phyloP scores from a whole-genome alignment of 2,888 invertebrate species.

The Mystacides longicornis region DNA sequence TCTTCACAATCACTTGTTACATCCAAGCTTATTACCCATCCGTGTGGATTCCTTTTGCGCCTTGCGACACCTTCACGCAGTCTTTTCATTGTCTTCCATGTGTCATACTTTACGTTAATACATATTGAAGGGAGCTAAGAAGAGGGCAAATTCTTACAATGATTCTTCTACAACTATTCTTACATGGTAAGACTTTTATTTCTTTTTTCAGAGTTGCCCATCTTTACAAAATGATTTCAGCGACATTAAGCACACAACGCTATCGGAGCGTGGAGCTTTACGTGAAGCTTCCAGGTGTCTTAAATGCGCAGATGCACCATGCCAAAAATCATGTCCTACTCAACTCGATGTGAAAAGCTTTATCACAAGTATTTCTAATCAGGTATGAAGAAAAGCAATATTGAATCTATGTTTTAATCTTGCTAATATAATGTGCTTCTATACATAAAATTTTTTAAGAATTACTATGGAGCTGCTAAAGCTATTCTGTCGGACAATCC shows the following conservation, averaged over 20 bases:
- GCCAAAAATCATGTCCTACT: constrained; percentile 98
- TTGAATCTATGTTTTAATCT: background rate
- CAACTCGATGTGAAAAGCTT: constrained; percentile 95
- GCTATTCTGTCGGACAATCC: constrained; percentile 97
- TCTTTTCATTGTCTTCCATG: too few relatives aligned
- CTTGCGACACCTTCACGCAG: too few relatives aligned
- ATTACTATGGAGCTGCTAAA: constrained; percentile 96
- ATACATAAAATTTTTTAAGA: constrained; percentile 46
- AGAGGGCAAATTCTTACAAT: too few relatives aligned
- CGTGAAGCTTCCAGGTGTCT: constrained; percentile 82
- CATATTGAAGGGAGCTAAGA: background rate
- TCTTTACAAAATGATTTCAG: constrained; percentile 82
- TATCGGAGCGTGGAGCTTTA: constrained; percentile 92
- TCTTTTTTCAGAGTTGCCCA: constrained; percentile 56
- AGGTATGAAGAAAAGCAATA: constrained; percentile 47
- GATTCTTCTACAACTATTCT: too few relatives aligned
- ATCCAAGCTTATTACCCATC: too few relatives aligned
- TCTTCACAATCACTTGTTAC: too few relatives aligned
- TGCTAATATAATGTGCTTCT: background rate
- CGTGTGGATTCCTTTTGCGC: too few relatives aligned
- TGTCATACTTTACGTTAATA: background rate
- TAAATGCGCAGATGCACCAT: constrained; percentile 94
- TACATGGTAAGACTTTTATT: too few relatives aligned
- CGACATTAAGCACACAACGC: constrained; percentile 94
- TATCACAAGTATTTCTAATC: constrained; percentile 93